Conservation (phyloP, 2,888 invertebrate genomes). For the Troides helena region DNA sequence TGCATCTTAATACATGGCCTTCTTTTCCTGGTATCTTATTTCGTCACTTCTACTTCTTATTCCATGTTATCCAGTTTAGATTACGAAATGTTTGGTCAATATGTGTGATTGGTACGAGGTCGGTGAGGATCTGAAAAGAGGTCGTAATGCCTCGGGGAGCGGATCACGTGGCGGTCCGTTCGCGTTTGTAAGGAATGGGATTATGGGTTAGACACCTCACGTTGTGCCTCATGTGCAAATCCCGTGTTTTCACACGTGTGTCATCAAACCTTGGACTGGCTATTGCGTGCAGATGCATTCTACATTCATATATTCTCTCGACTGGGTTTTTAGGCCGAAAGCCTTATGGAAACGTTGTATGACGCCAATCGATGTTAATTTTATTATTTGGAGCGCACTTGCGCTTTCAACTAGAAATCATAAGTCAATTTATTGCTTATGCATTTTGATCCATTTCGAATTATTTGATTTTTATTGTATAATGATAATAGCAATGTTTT, state of each 20-base stretch:
- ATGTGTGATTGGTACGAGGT: constrained; percentile 3
- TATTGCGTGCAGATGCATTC: constrained; percentile 39
- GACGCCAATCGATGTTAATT: constrained; percentile 40
- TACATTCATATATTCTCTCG: constrained; percentile 54
- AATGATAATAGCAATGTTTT: too few relatives aligned
- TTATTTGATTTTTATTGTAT: too few relatives aligned
- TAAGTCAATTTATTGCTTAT: constrained; percentile 25
- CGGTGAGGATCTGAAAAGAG: constrained; percentile 15
- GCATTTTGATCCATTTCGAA: neutral
- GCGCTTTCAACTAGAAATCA: constrained; percentile 39
- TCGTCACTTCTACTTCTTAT: neutral
- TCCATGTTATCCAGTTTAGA: neutral
- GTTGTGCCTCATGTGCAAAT: constrained; percentile 43
- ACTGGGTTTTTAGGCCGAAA: constrained; percentile 52
- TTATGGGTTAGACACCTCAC: constrained; percentile 41
- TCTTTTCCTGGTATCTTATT: neutral
- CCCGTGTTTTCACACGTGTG: constrained; percentile 50
- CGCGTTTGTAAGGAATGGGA: constrained; percentile 27
- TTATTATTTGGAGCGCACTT: constrained; percentile 38
- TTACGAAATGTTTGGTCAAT: constrained; percentile 8
- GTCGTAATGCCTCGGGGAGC: constrained; percentile 31
- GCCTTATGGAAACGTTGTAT: constrained; percentile 37
- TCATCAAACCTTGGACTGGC: constrained; percentile 45
- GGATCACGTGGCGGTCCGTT: constrained; percentile 32
- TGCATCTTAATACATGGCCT: neutral